Conservation (phyloP, 2,888 invertebrate genomes). For the Lithodes maja region DNA sequence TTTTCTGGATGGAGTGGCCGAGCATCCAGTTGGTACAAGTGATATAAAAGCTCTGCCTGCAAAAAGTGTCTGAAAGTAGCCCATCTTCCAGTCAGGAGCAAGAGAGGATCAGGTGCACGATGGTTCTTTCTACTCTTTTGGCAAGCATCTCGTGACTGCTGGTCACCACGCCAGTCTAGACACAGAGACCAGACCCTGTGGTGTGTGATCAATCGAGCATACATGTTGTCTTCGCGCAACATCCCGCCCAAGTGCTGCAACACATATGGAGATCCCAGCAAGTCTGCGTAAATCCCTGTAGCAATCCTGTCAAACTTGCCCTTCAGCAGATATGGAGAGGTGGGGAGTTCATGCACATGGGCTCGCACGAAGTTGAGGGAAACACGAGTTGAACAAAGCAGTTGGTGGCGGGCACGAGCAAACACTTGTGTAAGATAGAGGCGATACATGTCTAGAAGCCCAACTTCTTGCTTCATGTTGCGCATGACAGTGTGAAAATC, state of each 20-base stretch:
- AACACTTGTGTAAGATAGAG: constrained; percentile 50
- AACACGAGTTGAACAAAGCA: constrained; percentile 30
- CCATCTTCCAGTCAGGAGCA: constrained; percentile 47
- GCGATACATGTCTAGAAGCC: constrained; percentile 53
- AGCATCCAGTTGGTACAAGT: constrained; percentile 44
- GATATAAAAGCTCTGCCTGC: constrained; percentile 57
- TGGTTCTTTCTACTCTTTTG: constrained; percentile 34
- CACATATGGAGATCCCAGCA: constrained; percentile 54
- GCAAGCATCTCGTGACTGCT: constrained; percentile 52
- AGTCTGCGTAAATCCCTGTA: constrained; percentile 59
- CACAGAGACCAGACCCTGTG: constrained; percentile 66
- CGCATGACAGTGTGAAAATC: constrained; percentile 31
- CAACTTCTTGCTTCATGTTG: constrained; percentile 3
- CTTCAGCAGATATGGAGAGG: background rate
- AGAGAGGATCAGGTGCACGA: constrained; percentile 40
- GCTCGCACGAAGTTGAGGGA: constrained; percentile 34
- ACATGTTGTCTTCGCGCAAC: constrained; percentile 45
- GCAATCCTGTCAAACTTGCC: constrained; percentile 58
- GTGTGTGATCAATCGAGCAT: constrained; percentile 51
- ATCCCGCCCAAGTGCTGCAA: constrained; percentile 41
- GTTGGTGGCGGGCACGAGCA: constrained; percentile 26
- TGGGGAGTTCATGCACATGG: constrained; percentile 42
- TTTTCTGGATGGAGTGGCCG: constrained; percentile 43
- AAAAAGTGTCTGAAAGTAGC: constrained; percentile 59
- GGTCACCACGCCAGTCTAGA: constrained; percentile 46